Conservation (phyloP, 2,888 invertebrate species). For the Gibbula magus region DNA sequence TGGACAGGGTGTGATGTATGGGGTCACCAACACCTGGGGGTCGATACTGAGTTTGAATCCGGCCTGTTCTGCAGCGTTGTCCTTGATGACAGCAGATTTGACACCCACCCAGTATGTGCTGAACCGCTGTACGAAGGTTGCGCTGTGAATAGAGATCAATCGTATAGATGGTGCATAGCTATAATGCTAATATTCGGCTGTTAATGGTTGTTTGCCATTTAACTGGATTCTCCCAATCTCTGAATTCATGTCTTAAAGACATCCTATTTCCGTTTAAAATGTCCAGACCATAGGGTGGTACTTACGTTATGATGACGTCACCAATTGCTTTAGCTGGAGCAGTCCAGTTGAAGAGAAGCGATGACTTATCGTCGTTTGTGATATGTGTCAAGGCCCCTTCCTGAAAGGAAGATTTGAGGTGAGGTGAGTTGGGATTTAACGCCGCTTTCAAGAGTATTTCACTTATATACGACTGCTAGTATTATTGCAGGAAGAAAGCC, state of each 20-base stretch:
- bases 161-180: not conserved
- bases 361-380: slow-evolving; percentile 39
- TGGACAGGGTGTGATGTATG: slow-evolving; percentile 41
- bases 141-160: slow-evolving; percentile 39
- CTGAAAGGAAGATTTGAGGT: not conserved
- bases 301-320: slow-evolving; percentile 61
- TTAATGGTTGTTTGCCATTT: no score
- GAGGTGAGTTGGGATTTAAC: no score
- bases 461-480: no score
- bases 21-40: slow-evolving; percentile 32
- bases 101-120: slow-evolving; percentile 59
- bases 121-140: slow-evolving; percentile 56
- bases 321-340: slow-evolving; percentile 58
- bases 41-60: slow-evolving; percentile 16
- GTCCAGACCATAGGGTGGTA: not conserved
- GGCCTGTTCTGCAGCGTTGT: slow-evolving; percentile 44
- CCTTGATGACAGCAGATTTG: slow-evolving; percentile 62
- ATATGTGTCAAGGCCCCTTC: slow-evolving; percentile 50
- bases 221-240: not conserved
- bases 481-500: no score
- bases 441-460: no score
- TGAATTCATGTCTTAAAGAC: not conserved
- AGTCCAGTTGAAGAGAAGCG: slow-evolving; percentile 61
- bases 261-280: not conserved
- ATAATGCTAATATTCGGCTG: no score